phyloP scores from a whole-genome alignment of 1,140 invertebrate species.

The Neodiprion fabricii region DNA sequence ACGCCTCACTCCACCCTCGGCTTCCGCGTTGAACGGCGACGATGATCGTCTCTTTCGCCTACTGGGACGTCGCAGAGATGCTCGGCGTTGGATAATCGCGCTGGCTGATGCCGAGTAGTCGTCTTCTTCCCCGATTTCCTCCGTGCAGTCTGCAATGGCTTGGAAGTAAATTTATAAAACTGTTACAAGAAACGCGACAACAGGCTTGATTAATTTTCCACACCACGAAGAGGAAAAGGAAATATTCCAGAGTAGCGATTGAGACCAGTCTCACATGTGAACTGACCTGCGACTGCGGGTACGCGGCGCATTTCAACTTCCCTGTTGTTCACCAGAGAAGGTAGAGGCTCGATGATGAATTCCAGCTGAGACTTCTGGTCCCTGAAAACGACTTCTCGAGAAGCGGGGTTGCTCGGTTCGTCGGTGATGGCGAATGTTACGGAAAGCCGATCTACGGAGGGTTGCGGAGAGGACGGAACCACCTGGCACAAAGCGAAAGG shows the following conservation, averaged over 20 bases:
- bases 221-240: not conserved
- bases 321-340: conserved; percentile 19
- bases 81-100: conserved; percentile 78
- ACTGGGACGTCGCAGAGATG: conserved; percentile 69
- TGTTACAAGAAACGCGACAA: not conserved
- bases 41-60: conserved; percentile 66
- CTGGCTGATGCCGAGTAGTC: conserved; percentile 82
- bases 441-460: conserved; percentile 71
- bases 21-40: conserved; percentile 72
- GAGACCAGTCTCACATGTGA: not conserved
- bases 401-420: conserved; percentile 44
- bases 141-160: conserved; percentile 41
- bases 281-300: conserved; percentile 36
- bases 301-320: conserved; percentile 32
- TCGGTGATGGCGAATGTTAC: conserved; percentile 71
- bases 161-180: not conserved
- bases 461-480: conserved; percentile 67
- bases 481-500: conserved; percentile 42
- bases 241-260: not conserved
- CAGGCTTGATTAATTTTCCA: not conserved
- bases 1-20: conserved; percentile 57
- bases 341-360: conserved; percentile 21
- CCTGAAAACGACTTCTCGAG: conserved; percentile 52
- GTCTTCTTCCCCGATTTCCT: conserved; percentile 74
- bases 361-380: conserved; percentile 21